phyloP scores from a whole-genome alignment of 2,113 vertebrate genomes.

The Bostrychus sinensis region DNA sequence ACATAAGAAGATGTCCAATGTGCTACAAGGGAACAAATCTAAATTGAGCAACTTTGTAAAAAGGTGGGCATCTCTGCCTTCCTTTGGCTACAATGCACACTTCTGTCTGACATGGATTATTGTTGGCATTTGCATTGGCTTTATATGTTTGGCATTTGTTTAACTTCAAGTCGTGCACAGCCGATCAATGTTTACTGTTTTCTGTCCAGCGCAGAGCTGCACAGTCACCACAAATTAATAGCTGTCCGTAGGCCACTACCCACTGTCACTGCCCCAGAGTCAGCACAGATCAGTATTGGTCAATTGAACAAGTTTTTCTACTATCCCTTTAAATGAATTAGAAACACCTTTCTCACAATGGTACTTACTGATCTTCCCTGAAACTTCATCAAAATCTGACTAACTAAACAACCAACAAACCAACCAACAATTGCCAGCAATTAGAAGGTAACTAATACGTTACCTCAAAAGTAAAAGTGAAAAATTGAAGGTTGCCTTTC shows the following conservation, averaged over 20 bases:
- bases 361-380: too few relatives aligned
- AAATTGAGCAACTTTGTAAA: constrained; percentile 11
- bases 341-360: too few relatives aligned
- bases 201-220: constrained; percentile 30
- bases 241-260: constrained; percentile 47
- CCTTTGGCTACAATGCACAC: constrained; percentile 12
- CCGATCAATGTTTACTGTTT: constrained; percentile 62
- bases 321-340: constrained; percentile 21
- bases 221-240: constrained; percentile 56
- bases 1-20: constrained; percentile 9
- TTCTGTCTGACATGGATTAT: constrained; percentile 30
- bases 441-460: too few relatives aligned
- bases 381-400: too few relatives aligned
- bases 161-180: constrained; percentile 27
- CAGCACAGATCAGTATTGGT: constrained; percentile 33
- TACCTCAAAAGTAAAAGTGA: constrained; percentile 2
- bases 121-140: constrained; percentile 21
- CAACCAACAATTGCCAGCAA: too few relatives aligned
- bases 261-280: constrained; percentile 40
- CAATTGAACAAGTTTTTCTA: constrained; percentile 46
- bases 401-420: too few relatives aligned
- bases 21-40: neutral
- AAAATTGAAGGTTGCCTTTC: neutral
- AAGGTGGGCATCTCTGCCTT: neutral
- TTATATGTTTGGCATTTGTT: constrained; percentile 28